Percentiles rank a stretch among this genome's conserved stretches.
Evolutionary conservation across 2,797 vertebrate genomes (phyloP).

Genomic region (Spheniscus humboldti): DNA sequence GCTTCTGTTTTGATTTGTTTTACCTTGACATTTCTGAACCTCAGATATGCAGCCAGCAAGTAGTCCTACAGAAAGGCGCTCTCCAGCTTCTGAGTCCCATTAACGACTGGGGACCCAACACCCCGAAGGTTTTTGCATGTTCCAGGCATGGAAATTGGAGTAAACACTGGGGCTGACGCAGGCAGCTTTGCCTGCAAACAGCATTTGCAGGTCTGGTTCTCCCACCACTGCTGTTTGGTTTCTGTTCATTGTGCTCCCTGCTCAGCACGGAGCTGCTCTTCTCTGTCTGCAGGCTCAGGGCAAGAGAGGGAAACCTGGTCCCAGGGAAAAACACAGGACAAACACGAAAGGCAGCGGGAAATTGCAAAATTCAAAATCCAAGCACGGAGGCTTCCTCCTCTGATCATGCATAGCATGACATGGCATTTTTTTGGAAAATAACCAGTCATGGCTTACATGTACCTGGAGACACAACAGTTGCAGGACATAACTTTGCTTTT

Average conservation of each 20-base stretch:
- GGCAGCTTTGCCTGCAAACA: not conserved
- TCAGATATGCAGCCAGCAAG: not conserved
- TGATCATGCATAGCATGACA: not conserved
- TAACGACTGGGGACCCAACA: accelerated
- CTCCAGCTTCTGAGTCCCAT: not conserved
- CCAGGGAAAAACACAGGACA: not conserved
- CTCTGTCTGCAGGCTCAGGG: accelerated
- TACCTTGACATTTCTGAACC: not conserved
- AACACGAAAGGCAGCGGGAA: not conserved
- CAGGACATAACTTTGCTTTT: not conserved
- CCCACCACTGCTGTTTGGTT: not conserved
- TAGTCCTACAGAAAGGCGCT: not conserved
- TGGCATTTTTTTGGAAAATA: not conserved
- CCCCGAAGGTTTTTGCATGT: not conserved
- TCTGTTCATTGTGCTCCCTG: not conserved
- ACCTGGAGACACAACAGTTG: not conserved
- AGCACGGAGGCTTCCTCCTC: not conserved
- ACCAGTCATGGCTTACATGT: accelerated
- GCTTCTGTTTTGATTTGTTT: not conserved
- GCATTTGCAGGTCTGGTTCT: not conserved
- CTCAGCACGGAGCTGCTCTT: not conserved
- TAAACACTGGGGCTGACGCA: not conserved
- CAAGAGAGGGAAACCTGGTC: not conserved
- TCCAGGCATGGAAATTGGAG: not conserved
- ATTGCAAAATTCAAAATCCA: not conserved